These are phyloP conservation scores for Papilio aristodemus DNA, from an alignment of 1,140 invertebrate species.

Conservation along the genomic window DNA sequence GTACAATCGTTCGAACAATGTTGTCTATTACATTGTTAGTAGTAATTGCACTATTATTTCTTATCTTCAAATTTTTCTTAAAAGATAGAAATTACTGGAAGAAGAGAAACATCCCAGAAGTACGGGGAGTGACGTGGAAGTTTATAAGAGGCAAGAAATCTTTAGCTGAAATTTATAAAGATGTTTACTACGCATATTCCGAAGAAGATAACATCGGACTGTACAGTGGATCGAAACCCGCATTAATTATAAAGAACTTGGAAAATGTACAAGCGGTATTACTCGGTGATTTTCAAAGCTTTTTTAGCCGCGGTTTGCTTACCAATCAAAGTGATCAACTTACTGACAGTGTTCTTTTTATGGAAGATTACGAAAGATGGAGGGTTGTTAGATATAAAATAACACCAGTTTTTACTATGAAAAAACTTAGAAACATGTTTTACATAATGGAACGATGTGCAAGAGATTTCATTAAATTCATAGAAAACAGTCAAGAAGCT, in stretches of 20 bases:
- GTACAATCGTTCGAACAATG: constrained; percentile 10
- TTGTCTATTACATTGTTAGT: constrained; percentile 32
- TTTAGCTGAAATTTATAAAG: constrained; percentile 45
- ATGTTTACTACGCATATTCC: constrained; percentile 45
- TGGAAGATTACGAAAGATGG: constrained; percentile 64
- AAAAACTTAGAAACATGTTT: constrained; percentile 76
- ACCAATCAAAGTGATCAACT: constrained; percentile 62
- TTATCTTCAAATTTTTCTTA: constrained; percentile 33
- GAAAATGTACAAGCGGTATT: constrained; percentile 79
- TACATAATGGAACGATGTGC: constrained; percentile 59
- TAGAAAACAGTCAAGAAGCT: constrained; percentile 41
- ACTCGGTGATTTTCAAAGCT: constrained; percentile 76
- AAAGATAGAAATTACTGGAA: constrained; percentile 50
- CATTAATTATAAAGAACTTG: constrained; percentile 61
- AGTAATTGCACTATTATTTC: constrained; percentile 29
- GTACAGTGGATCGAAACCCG: constrained; percentile 39
- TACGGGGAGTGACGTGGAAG: constrained; percentile 39
- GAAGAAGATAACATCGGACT: constrained; percentile 44
- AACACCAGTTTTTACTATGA: constrained; percentile 60
- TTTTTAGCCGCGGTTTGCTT: constrained; percentile 57
- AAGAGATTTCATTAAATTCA: constrained; percentile 44
- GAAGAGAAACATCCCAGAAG: constrained; percentile 45
- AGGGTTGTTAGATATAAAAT: constrained; percentile 64
- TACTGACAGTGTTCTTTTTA: constrained; percentile 64
- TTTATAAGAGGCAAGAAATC: constrained; percentile 44